Base-by-base conservation (phyloP, 2,888 invertebrate genomes). In the Eueremaeus valkanovi region DNA sequence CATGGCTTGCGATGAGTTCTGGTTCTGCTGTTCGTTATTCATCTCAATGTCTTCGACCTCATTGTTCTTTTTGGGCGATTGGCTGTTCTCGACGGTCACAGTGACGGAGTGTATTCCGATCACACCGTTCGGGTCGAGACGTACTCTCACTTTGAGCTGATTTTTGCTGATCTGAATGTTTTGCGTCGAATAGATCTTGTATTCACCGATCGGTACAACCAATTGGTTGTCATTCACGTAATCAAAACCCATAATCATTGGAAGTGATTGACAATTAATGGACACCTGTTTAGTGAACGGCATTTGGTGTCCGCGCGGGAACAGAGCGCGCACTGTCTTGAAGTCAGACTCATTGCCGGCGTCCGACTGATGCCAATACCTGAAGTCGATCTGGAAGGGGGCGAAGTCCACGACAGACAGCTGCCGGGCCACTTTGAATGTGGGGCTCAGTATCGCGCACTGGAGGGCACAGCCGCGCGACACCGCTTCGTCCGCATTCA, bases 401-500 rank as follows among this genome's bases (percentile, higher is more conserved):
- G 95, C 95, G 79, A 92, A 90, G 84, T 99, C 99, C 42, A 92
- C 91, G 42, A 99, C 90, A 80, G 89, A 89, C 85, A 99, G 98
- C 81, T 99, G 98, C 75, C 96, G 89, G 3, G 73, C 75, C 77
- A 99, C 97, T 82, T 96, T 90, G 82, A 98, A 95, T 24, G 95
- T 95, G 45, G 99, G 99, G 74, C 95, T 95, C 81, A 99, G 87
- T 87, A 98, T 97, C 24, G 99, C 99, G 85, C 98, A 99, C 83
- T 86, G 85, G 76, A 98, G 86, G 36, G 97, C 96, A 84, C 96
- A 97, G 2, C 99, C 98, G 76, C 98, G 89, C 2, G 96, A 88
- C 33, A 99, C 97, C 0, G 98, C 93, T 85, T 99, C 99, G 83
- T 99, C 99, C 84, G 84, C 84, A 84, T 99, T 99, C 76, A 99